Evolutionary conservation across 2,797 vertebrate genomes (phyloP), one percentile per base, ranked within the genome.

Genomic region (Falco berigora): DNA sequence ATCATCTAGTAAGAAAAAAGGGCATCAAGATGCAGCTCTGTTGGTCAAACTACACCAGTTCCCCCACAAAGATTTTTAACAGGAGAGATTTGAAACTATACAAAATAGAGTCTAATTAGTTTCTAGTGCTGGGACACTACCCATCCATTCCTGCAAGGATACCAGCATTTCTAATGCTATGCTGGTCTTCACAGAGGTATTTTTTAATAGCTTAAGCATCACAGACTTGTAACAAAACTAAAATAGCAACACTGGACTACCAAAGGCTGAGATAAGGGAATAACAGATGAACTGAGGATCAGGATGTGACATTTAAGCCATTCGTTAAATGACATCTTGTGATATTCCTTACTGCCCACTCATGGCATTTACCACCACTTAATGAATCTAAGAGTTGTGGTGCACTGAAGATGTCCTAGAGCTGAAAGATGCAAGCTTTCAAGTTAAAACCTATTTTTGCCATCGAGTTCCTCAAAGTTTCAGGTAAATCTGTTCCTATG

Each of bases 131-230:
- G 76, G 14, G 36, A 69, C 66, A 71, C 19, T 4, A 55, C 20
- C 32, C 52, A 93, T 13, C 63, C 74, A 32, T 50, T 82, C 75
- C 46, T 72, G 56, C 20, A 90, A 49, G 72, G 27, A 49, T 10
- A 82, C 8, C 71, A 90, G 75, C 64, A 87, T 68, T 64, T 58
- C 58, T 79, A 64, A 66, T 21, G 23, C 34, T 76, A 28, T 14
- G 12, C 0, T 34, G 34, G n/a, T 71, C 83, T 90, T 85, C 42
- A 68, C 23, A 64, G 74, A 67, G n/a, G 63, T 64, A 74, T 58
- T 94, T 91, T 95, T 95, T 88, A 92, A 92, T 52, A 86, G 86
- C 82, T 94, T 73, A 82, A 92, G 80, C 69, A 88, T 21, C 73
- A 75, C 27, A 82, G 74, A 73, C 53, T 28, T 92, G 36, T 10